Conservation (phyloP, 53 echinoderm and acorn worm species). For the Patiria pectinifera region DNA sequence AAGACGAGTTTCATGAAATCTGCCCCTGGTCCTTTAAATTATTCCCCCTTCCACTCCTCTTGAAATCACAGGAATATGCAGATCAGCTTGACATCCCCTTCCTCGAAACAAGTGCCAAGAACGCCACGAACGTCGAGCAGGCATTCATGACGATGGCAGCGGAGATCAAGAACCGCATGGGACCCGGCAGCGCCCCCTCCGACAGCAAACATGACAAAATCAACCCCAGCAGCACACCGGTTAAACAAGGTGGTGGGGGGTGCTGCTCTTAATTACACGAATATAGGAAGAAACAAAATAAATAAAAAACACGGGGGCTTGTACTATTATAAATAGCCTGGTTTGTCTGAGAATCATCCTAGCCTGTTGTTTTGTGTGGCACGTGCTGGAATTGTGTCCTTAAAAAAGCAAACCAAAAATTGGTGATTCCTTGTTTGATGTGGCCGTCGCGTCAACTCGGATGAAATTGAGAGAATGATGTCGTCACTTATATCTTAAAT, state of each 20-base stretch:
- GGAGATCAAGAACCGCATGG: constrained; percentile 99
- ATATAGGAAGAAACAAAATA: background rate
- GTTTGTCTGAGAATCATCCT: constrained; percentile 45
- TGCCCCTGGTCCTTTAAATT: background rate
- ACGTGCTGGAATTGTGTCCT: constrained; percentile 59
- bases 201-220: constrained; percentile 92
- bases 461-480: background rate
- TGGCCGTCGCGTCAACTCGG: too few relatives aligned
- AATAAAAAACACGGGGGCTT: constrained; percentile 46
- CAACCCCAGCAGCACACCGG: constrained; percentile 94
- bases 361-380: constrained; percentile 57
- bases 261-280: constrained; percentile 82
- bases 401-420: background rate
- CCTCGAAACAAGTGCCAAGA: constrained; percentile 99
- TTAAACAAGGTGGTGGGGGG: constrained; percentile 89
- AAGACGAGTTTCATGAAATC: too few relatives aligned
- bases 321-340: constrained; percentile 70
- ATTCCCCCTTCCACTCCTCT: background rate
- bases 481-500: background rate
- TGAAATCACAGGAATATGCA: constrained; percentile 85
- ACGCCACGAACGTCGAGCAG: constrained; percentile 99
- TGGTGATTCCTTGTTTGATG: constrained; percentile 17
- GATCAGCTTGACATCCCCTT: constrained; percentile 99
- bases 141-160: constrained; percentile 99
- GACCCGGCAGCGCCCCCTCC: constrained; percentile 92